Conservation (phyloP, 2,797 vertebrate species). For the Harpagifer antarcticus region DNA sequence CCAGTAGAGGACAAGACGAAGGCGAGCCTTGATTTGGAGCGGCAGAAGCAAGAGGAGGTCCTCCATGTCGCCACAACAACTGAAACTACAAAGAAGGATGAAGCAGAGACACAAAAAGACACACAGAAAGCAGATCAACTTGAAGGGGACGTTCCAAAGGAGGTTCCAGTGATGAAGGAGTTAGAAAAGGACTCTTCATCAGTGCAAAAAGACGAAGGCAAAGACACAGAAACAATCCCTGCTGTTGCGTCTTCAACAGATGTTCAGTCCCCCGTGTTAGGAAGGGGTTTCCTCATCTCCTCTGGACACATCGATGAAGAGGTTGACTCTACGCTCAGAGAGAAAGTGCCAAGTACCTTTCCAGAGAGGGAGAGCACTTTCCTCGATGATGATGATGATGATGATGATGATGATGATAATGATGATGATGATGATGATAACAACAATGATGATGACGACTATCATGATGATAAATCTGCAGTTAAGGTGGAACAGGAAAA, state of each 20-base stretch:
- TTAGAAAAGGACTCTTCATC: constrained; percentile 57
- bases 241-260: constrained; percentile 37
- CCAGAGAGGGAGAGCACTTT: constrained; percentile 83
- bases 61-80: constrained; percentile 11
- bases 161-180: constrained; percentile 40
- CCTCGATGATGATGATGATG: constrained; percentile 78
- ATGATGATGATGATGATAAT: constrained; percentile 47
- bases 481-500: constrained; percentile 41
- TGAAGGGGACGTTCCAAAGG: constrained; percentile 51
- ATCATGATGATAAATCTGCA: constrained; percentile 72
- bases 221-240: constrained; percentile 48
- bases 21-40: constrained; percentile 65
- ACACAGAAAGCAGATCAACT: constrained; percentile 40
- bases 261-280: constrained; percentile 47
- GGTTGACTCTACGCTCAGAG: constrained; percentile 45
- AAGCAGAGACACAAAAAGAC: constrained; percentile 42
- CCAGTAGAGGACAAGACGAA: constrained; percentile 90
- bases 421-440: constrained; percentile 49
- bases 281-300: constrained; percentile 41
- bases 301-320: constrained; percentile 57
- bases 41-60: constrained; percentile 60
- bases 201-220: constrained; percentile 54
- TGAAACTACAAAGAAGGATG: constrained; percentile 55
- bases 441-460: constrained; percentile 39
- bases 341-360: constrained; percentile 72